These are phyloP conservation scores for Pecten maximus DNA, from an alignment of 2,888 invertebrate genomes.

Conservation along the genomic window DNA sequence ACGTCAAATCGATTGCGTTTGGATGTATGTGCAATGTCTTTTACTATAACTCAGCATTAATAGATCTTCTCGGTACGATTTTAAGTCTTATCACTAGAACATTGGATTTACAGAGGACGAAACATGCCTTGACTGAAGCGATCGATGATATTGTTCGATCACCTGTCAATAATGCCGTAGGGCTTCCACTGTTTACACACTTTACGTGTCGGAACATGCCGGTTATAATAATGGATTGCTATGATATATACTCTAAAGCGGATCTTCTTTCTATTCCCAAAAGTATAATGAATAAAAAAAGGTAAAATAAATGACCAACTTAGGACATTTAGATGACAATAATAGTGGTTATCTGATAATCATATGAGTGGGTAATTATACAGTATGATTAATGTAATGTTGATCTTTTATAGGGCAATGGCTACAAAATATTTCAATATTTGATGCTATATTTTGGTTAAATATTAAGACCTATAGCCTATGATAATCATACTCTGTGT, in stretches of 20 bases:
- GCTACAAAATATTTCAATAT: too few species aligned
- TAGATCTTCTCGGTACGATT: background rate
- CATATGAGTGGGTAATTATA: too few species aligned
- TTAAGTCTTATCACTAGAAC: constrained; percentile 7
- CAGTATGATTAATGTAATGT: too few species aligned
- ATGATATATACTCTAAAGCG: constrained; percentile 1
- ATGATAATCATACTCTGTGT: too few species aligned
- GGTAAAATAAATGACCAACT: background rate
- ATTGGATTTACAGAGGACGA: background rate
- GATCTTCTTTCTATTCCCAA: background rate
- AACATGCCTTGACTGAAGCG: background rate
- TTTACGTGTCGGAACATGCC: constrained; percentile 11
- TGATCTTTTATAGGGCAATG: too few species aligned
- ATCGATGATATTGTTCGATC: constrained; percentile 33
- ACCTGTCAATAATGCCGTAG: background rate
- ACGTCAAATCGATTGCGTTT: background rate
- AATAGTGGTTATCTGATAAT: too few species aligned
- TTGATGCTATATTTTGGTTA: too few species aligned
- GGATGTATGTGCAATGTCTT: background rate
- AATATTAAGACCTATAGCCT: too few species aligned
- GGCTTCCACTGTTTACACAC: background rate
- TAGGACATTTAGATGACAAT: too few species aligned
- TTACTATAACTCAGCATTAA: background rate
- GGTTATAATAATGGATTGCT: constrained; percentile 18
- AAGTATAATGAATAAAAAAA: background rate